Conservation (phyloP, 2,113 vertebrate species). For the Ailuropoda melanoleuca region DNA sequence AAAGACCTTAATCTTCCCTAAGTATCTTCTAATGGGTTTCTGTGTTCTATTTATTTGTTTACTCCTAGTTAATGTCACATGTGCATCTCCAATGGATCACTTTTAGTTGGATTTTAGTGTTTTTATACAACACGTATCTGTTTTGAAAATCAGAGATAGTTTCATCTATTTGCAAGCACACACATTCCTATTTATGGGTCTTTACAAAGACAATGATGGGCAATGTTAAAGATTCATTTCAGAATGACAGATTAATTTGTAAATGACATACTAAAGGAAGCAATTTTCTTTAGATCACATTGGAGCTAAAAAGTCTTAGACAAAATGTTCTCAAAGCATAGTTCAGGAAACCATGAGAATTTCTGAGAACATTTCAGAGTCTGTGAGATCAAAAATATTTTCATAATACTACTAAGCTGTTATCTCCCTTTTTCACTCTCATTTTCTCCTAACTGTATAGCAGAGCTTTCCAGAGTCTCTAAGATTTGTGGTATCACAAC, state of each 20-base stretch:
- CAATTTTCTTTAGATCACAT: neutral
- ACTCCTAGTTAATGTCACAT: conserved; percentile 9
- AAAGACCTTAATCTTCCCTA: neutral
- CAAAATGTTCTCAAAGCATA: conserved; percentile 17
- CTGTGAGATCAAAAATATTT: conserved; percentile 36
- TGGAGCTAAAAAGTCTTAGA: neutral
- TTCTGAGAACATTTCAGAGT: neutral
- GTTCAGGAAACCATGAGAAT: neutral
- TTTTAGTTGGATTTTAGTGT: conserved; percentile 19
- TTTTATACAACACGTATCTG: conserved; percentile 8
- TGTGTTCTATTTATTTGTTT: neutral
- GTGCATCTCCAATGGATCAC: neutral
- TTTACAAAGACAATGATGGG: neutral
- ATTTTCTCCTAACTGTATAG: neutral
- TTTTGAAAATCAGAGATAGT: conserved; percentile 24
- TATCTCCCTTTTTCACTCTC: neutral
- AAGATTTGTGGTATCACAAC: neutral
- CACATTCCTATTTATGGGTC: neutral
- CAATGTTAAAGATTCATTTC: conserved; percentile 42
- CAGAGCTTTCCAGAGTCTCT: neutral
- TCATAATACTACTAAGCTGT: neutral
- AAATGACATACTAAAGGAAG: conserved; percentile 9
- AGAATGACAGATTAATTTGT: conserved; percentile 15
- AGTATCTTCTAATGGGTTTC: conserved; percentile 16
- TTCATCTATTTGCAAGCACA: conserved; percentile 20